phyloP scores from a whole-genome alignment of 2,888 invertebrate genomes.

The Drosophila demipolita region DNA sequence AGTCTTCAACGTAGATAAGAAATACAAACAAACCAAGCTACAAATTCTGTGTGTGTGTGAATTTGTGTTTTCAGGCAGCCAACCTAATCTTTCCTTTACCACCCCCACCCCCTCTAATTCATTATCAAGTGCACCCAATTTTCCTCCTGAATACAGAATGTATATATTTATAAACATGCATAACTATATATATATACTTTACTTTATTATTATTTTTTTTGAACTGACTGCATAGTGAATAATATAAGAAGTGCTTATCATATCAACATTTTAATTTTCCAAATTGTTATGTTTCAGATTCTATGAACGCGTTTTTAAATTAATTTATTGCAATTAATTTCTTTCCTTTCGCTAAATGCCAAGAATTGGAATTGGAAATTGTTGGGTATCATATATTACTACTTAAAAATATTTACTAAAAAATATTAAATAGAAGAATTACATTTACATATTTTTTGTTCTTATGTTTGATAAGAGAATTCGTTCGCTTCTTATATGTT shows the following conservation, averaged over 20 bases:
- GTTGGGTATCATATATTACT: background rate
- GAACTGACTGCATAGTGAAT: background rate
- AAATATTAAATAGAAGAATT: background rate
- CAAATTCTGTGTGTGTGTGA: background rate
- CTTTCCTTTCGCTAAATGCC: background rate
- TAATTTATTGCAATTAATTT: background rate
- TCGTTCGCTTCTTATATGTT: background rate
- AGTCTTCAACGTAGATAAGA: conserved; percentile 9
- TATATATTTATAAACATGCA: background rate
- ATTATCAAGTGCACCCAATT: conserved; percentile 17
- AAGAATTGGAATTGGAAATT: background rate
- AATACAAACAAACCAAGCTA: conserved; percentile 10
- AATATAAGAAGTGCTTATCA: background rate
- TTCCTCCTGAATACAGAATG: background rate
- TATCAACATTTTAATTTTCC: background rate
- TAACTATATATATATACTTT: background rate
- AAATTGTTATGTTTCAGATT: background rate
- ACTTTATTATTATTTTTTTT: background rate
- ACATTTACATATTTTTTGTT: background rate
- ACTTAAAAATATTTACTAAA: background rate
- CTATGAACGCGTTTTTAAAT: background rate
- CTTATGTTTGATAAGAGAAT: background rate
- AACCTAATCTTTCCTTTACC: conserved; percentile 3
- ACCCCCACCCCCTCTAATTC: background rate
- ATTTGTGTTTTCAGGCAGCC: conserved; percentile 10